Percentiles rank a stretch among this genome's conserved stretches.
Evolutionary conservation across 23 tunicate genomes (phyloP).

Genomic region (Corella eumyota): DNA sequence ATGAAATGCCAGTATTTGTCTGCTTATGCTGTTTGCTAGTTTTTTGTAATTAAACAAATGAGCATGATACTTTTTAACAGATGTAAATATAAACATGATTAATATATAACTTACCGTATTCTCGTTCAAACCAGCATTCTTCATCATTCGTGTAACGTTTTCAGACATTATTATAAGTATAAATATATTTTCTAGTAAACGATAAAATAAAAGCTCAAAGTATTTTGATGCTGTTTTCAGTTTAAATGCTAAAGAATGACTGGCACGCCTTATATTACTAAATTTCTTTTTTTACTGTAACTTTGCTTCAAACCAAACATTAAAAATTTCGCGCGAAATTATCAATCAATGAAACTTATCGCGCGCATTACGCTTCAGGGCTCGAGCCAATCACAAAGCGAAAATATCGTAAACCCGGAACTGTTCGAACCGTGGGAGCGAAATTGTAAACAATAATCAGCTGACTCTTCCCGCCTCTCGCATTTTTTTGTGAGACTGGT

Average conservation of each 20-base stretch:
- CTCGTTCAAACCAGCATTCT: conserved; percentile 5
- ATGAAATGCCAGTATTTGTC: neutral
- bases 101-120: conserved; percentile 19
- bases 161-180: neutral
- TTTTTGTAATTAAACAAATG: too few species aligned
- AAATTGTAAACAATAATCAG: too few species aligned
- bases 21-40: too few species aligned
- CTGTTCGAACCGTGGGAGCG: too few species aligned
- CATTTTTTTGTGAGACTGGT: too few species aligned
- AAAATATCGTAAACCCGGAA: too few species aligned
- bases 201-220: too few species aligned
- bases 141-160: conserved; percentile 12
- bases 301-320: neutral
- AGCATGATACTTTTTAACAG: too few species aligned
- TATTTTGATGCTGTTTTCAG: too few species aligned
- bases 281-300: neutral
- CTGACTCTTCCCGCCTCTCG: too few species aligned
- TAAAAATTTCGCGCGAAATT: conserved; percentile 5
- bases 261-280: neutral
- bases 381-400: conserved; percentile 4
- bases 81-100: too few species aligned
- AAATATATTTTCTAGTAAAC: too few species aligned
- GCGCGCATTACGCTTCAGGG: neutral
- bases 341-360: neutral
- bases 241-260: neutral